Conservation (phyloP, 2,888 invertebrate genomes). For the Clusia tigrina region DNA sequence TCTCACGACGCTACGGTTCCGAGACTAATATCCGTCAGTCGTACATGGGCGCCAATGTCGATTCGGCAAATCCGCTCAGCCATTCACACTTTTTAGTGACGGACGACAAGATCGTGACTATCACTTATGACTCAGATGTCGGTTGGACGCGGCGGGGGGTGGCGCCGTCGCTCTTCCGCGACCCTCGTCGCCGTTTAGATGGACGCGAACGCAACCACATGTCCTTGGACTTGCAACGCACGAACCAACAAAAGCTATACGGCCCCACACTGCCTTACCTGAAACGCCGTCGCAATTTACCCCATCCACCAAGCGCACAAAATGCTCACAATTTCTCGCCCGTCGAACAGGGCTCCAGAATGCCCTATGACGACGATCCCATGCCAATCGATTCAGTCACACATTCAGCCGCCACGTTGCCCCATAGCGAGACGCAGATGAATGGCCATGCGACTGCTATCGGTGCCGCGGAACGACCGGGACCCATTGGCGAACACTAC, state of each 20-base stretch:
- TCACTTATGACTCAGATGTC: constrained; percentile 65
- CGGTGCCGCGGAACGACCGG: constrained; percentile 41
- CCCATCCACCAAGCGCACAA: constrained; percentile 62
- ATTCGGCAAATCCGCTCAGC: constrained; percentile 59
- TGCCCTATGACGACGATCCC: constrained; percentile 39
- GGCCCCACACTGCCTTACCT: constrained; percentile 59
- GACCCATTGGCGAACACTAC: constrained; percentile 44
- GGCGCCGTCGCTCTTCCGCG: constrained; percentile 58
- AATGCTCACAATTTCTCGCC: constrained; percentile 63
- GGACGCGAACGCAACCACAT: constrained; percentile 54
- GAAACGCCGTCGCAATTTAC: constrained; percentile 58
- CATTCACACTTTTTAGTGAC: constrained; percentile 65
- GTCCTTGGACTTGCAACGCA: constrained; percentile 59
- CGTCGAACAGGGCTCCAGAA: constrained; percentile 45
- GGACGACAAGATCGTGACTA: constrained; percentile 64
- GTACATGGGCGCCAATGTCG: constrained; percentile 60
- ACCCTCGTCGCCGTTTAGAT: constrained; percentile 47
- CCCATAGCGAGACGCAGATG: constrained; percentile 31
- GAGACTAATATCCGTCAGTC: constrained; percentile 64
- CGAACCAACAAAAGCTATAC: constrained; percentile 59
- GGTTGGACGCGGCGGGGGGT: constrained; percentile 64
- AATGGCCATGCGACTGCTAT: constrained; percentile 32
- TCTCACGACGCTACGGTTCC: constrained; percentile 58
- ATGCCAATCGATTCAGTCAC: constrained; percentile 28
- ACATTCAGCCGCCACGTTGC: constrained; percentile 43